Conservation (phyloP, 2,888 invertebrate species). For the Dimorphilus gyrociliatus region DNA sequence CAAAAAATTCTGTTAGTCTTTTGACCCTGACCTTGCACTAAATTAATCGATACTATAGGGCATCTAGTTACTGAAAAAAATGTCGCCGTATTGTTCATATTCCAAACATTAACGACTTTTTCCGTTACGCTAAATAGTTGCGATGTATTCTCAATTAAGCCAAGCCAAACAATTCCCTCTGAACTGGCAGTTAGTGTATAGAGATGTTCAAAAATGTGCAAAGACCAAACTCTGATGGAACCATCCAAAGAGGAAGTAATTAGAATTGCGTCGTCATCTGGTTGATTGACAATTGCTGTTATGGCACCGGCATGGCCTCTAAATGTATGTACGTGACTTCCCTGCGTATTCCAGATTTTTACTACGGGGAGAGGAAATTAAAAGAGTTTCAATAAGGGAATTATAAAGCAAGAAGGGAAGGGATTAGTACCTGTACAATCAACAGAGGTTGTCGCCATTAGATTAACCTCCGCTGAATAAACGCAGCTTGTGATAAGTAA, state of each 20-base stretch:
- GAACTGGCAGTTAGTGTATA: no score
- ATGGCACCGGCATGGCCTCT: slow-evolving; percentile 34
- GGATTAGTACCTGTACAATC: slow-evolving; percentile 27
- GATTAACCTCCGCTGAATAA: slow-evolving; percentile 22
- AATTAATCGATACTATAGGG: no score
- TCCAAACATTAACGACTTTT: no score
- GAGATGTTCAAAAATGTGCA: slow-evolving; percentile 28
- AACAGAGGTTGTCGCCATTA: slow-evolving; percentile 27
- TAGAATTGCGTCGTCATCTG: slow-evolving; percentile 22
- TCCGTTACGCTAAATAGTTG: no score
- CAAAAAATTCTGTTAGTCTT: no score
- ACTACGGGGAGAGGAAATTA: slow-evolving; percentile 14
- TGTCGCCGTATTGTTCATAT: no score
- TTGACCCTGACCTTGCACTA: no score
- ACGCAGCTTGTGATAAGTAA: slow-evolving; percentile 33
- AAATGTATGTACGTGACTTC: slow-evolving; percentile 31
- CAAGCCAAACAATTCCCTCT: no score
- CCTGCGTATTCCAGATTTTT: slow-evolving; percentile 32
- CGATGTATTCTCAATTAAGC: no score
- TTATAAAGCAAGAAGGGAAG: background rate
- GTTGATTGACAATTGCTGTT: slow-evolving; percentile 27
- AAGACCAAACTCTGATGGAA: slow-evolving; percentile 31
- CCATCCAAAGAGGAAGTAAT: slow-evolving; percentile 34
- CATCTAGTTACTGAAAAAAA: no score
- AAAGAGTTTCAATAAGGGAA: background rate